A percentile compares a stretch with the other conserved stretches of the same genome.
These are phyloP conservation scores for Lamellibrachia columna DNA, from an alignment of 2,888 invertebrate species.

Conservation along the genomic window DNA sequence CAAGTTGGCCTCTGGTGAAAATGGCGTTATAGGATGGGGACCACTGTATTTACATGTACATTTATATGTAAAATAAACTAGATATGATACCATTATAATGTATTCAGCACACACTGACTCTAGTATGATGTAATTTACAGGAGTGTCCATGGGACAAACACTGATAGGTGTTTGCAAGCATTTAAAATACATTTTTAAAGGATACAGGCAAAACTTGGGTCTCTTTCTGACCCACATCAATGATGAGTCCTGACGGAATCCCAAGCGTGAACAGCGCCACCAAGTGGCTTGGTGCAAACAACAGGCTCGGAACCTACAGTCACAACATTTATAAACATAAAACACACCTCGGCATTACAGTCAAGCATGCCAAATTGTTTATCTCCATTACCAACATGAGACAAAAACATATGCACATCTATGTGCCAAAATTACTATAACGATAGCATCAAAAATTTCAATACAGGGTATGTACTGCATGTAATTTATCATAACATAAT, in stretches of 20 bases:
- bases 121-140: too few species aligned
- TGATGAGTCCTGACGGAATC: constrained; percentile 80
- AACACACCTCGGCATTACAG: not conserved
- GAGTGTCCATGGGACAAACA: not conserved
- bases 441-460: not conserved
- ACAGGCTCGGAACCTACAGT: constrained; percentile 76
- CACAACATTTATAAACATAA: constrained; percentile 22
- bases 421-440: not conserved
- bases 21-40: too few species aligned
- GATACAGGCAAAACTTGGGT: constrained; percentile 80
- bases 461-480: not conserved
- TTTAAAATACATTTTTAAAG: constrained; percentile 38
- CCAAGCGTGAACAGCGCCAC: constrained; percentile 86
- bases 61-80: too few species aligned
- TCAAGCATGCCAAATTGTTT: not conserved
- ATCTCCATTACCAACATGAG: not conserved
- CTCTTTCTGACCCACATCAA: constrained; percentile 89
- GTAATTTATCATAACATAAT: not conserved
- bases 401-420: too few species aligned
- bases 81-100: too few species aligned
- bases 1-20: too few species aligned
- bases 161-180: not conserved
- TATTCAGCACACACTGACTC: too few species aligned
- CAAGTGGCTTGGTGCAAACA: constrained; percentile 87
- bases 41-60: too few species aligned